Percentiles rank a stretch among this genome's conserved stretches.
Evolutionary conservation across 2,888 invertebrate genomes (phyloP).

Genomic region (Rutpela maculata): DNA sequence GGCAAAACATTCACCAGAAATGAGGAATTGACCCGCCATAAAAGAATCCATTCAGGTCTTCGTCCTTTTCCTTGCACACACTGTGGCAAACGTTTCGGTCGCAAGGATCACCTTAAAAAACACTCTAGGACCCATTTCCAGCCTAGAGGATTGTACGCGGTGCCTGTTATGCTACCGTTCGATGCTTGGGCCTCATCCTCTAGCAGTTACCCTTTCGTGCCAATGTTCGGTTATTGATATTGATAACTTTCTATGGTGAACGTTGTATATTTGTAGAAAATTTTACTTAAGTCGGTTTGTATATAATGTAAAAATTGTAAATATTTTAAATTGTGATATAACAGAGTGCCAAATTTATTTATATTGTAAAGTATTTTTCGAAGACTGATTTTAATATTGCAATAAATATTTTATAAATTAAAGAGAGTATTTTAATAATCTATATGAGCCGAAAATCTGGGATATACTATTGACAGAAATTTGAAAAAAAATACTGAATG

Average conservation of each 20-base stretch:
- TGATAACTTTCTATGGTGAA: not conserved
- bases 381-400: constrained; percentile 32
- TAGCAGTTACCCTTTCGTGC: constrained; percentile 59
- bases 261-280: constrained; percentile 13
- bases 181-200: constrained; percentile 69
- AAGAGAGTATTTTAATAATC: not conserved
- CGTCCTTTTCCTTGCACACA: constrained; percentile 90
- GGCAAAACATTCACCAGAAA: constrained; percentile 94
- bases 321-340: constrained; percentile 43
- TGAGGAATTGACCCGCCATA: constrained; percentile 94
- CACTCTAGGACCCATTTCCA: constrained; percentile 90
- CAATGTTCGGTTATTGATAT: constrained; percentile 63
- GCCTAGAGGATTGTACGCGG: constrained; percentile 74
- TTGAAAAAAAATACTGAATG: too few relatives aligned
- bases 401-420: constrained; percentile 32
- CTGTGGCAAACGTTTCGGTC: constrained; percentile 94
- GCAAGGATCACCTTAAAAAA: constrained; percentile 96
- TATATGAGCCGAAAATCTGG: too few relatives aligned
- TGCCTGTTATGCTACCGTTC: constrained; percentile 71
- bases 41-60: constrained; percentile 90
- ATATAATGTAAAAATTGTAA: constrained; percentile 40
- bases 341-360: constrained; percentile 44
- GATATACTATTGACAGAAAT: too few relatives aligned
- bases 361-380: constrained; percentile 39
- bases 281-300: constrained; percentile 11